A percentile compares a stretch with the other conserved stretches of the same genome.
These are phyloP conservation scores for Oncorhynchus tshawytscha DNA, from an alignment of 2,113 vertebrate genomes.

Conservation along the genomic window DNA sequence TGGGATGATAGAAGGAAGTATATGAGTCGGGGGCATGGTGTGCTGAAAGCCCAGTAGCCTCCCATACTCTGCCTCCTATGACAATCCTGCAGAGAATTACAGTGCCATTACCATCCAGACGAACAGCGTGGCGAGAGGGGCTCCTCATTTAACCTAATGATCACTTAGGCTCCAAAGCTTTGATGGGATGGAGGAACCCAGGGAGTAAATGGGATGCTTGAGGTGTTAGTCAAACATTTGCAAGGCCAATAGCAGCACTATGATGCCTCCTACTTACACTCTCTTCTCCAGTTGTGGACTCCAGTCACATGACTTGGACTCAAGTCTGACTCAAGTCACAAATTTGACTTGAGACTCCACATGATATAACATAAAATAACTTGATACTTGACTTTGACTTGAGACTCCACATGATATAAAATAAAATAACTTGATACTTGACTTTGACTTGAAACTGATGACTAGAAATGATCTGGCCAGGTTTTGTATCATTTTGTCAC, in stretches of 20 bases:
- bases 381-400: too few species aligned
- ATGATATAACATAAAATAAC: too few species aligned
- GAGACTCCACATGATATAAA: too few species aligned
- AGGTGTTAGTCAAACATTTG: conserved; percentile 96
- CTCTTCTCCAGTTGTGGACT: too few species aligned
- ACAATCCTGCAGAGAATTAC: conserved; percentile 88
- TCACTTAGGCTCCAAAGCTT: conserved; percentile 89
- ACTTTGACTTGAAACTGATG: too few species aligned
- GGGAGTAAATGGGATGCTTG: conserved; percentile 90
- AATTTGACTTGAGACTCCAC: too few species aligned
- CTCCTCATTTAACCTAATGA: conserved; percentile 92
- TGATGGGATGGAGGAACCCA: conserved; percentile 85
- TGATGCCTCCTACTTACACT: conserved; percentile 60
- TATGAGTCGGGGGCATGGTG: conserved; percentile 81
- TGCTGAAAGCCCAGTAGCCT: conserved; percentile 88
- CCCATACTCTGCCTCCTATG: conserved; percentile 84
- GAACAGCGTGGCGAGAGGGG: conserved; percentile 85
- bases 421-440: too few species aligned
- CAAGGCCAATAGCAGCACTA: conserved; percentile 89
- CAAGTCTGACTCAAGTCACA: too few species aligned
- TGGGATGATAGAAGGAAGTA: conserved; percentile 84
- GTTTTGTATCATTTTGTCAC: too few species aligned
- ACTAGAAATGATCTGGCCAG: too few species aligned
- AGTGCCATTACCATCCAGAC: conserved; percentile 86
- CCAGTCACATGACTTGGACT: too few species aligned